Evolutionary conservation across 2,888 invertebrate genomes (phyloP), one percentile per base, ranked within the genome.

Genomic region (Periphyllus acericola): DNA sequence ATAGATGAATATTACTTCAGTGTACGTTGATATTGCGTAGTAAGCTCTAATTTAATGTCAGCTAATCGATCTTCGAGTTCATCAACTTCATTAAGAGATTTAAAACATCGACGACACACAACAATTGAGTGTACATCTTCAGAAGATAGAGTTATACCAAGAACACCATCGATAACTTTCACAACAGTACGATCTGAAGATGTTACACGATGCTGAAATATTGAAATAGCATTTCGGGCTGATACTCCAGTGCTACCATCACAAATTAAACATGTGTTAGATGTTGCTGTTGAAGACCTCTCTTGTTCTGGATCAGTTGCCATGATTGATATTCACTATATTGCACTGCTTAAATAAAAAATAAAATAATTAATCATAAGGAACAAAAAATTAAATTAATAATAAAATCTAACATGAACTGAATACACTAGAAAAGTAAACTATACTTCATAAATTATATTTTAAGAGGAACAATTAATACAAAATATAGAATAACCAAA

Each of bases 91-190:
- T 93, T 92, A 81, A 94, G 93, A 14, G 93, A 90, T 90, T 94
- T 94, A 90, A 93, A 93, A 91, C 96, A 96, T 90, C 94, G 95
- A 90, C 94, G 94, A 91, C 96, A 96, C 4, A 96, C 91, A 55
- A 91, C 90, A 80, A 90, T 90, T 89, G 91, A 91, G 84, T 94
- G 94, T 0, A 93, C 93, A 71, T 91, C 91, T 2, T 93, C 92
- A 90, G 93, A 92, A 14, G 91, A 92, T 0, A 95, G 90, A 2
- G 93, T 92, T 87, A 91, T 92, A 80, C 93, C 92, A 40, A 94
- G 90, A 29, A 94, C 91, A 79, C 92, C 91, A 81, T 92, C 92
- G 89, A 94, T 92, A 19, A 92, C 91, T 81, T 92, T 91, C 34
- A 91, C 90, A 25, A 93, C 91, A 21, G 91, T 91, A 89, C 91